These are phyloP conservation scores for Torymus tubicola DNA, from an alignment of 2,888 invertebrate species.

Conservation along the genomic window DNA sequence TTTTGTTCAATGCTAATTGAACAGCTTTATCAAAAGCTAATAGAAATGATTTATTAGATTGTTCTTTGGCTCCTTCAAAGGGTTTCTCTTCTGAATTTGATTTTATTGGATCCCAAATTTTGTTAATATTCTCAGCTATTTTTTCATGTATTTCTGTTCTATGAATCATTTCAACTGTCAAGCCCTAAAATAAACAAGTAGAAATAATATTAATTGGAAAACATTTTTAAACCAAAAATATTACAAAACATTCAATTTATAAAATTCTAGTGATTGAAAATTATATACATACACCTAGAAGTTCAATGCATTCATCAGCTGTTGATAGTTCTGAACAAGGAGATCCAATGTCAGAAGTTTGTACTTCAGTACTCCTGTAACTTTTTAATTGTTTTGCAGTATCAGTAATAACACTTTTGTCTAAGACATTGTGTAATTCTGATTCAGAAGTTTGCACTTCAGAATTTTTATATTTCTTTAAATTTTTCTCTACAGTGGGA, in stretches of 20 bases:
- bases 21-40: conserved; percentile 36
- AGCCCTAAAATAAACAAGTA: conserved; percentile 37
- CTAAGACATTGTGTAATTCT: background rate
- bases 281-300: conserved; percentile 41
- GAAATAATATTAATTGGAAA: too few relatives aligned
- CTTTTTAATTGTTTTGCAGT: background rate
- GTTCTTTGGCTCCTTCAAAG: conserved; percentile 10
- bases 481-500: background rate
- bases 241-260: too few relatives aligned
- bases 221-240: too few relatives aligned
- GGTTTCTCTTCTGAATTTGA: conserved; percentile 11
- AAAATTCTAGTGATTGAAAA: background rate
- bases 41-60: conserved; percentile 20
- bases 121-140: conserved; percentile 52
- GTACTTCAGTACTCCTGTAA: conserved; percentile 21
- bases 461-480: conserved; percentile 1
- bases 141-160: conserved; percentile 48
- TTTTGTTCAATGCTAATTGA: conserved; percentile 36
- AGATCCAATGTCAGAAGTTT: conserved; percentile 27
- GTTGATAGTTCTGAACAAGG: conserved; percentile 1
- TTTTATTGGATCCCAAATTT: conserved; percentile 30
- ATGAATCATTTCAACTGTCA: conserved; percentile 35
- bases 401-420: conserved; percentile 29
- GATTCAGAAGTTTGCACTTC: conserved; percentile 13
- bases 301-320: conserved; percentile 23